Conservation (phyloP, 2,113 vertebrate species). For the Calypte anna region DNA sequence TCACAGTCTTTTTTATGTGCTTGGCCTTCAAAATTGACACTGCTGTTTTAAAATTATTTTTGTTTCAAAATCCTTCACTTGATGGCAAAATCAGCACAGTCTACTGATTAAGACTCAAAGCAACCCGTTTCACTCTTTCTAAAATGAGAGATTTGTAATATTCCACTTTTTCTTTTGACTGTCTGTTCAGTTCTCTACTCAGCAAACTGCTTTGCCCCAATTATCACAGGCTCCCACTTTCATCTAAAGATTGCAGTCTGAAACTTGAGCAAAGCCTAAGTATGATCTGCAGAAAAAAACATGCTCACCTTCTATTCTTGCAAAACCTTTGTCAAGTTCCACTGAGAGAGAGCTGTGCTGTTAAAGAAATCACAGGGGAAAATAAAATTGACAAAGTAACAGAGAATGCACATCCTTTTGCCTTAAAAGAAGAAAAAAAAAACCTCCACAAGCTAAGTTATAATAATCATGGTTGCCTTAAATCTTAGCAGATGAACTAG, state of each 20-base stretch:
- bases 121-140: background rate
- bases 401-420: background rate
- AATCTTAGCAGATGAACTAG: background rate
- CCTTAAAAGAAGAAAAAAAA: background rate
- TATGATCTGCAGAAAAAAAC: background rate
- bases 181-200: background rate
- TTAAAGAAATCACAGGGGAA: background rate
- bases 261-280: background rate
- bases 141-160: background rate
- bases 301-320: background rate
- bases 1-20: background rate
- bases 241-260: background rate
- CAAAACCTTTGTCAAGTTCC: background rate
- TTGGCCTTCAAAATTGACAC: background rate
- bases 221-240: background rate
- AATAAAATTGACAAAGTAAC: background rate
- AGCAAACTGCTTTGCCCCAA: background rate
- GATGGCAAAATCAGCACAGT: background rate
- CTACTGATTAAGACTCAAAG: background rate
- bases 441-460: accelerated
- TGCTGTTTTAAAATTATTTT: background rate
- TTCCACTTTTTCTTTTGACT: background rate
- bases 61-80: background rate
- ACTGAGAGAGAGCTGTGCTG: background rate
- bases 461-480: background rate